Conservation (phyloP, 2,797 vertebrate species). For the Halcyon chelicuti region DNA sequence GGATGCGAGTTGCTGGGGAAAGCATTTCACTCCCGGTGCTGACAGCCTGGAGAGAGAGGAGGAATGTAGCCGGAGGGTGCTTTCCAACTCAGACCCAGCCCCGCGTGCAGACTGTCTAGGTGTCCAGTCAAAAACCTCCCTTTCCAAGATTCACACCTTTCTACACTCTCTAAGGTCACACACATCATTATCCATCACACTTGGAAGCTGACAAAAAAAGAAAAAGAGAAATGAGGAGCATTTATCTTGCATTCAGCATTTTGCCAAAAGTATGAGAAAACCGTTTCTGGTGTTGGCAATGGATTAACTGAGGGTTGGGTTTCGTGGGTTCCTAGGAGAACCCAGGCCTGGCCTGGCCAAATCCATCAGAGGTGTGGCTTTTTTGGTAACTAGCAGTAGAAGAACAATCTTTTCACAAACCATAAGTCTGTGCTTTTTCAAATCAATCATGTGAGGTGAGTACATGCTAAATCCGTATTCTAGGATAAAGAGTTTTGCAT, state of each 20-base stretch:
- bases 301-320: background rate
- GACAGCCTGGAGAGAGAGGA: background rate
- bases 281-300: background rate
- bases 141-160: background rate
- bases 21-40: fast-evolving
- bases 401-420: background rate
- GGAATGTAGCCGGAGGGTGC: background rate
- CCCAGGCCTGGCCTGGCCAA: background rate
- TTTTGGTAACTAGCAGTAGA: background rate
- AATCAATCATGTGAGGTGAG: background rate
- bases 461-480: background rate
- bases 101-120: background rate
- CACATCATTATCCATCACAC: background rate
- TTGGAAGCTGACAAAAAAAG: background rate
- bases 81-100: background rate
- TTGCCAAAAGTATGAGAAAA: background rate
- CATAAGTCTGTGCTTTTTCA: background rate
- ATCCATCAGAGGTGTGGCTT: background rate
- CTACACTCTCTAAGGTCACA: background rate
- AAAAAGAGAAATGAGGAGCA: background rate
- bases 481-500: slow-evolving; percentile 40
- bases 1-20: fast-evolving
- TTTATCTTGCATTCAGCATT: background rate
- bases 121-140: background rate
- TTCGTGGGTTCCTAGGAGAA: background rate